Evolutionary conservation across 2,113 vertebrate species (phyloP), one percentile per base, ranked within the genome.

Genomic region (Haemorhous mexicanus): DNA sequence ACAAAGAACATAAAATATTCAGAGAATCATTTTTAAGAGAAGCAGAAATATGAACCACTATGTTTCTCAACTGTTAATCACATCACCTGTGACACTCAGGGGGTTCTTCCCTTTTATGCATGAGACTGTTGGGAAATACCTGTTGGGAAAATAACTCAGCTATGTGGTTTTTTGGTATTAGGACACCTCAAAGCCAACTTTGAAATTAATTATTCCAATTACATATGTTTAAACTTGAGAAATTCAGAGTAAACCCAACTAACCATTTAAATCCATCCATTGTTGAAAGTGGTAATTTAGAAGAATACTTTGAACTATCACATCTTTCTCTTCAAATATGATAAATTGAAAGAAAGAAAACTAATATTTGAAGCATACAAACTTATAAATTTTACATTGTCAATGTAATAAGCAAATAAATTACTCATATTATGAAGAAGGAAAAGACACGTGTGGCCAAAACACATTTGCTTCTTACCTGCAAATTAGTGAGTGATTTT

Each of bases 1-100:
- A 63, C 14, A 78, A 88, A 86, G 30, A 27, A 47, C 39, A 79
- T 63, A 89, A 95, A 90, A 64, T 86, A 95, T 91, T 95, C 58
- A 85, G 50, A 72, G 7, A 94, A 89, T 37, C 6, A 43, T 27
- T 68, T 83, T 86, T 91, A 95, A 66, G 63, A 85, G 33, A 78
- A 93, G 82, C 64, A 74, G 87, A 95, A 91, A 89, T 46, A 9
- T 26, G 63, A 80, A 37, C 32, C 47, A 68, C 90, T 83, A 16
- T 55, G 32, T 94, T 92, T 47, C 76, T 35, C 78, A 87, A 43
- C 56, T 83, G 69, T 56, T 79, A 68, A 96, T 91, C 11, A n/a
- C 68, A 78, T 64, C 61, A 67, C 43, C 87, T 92, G 23, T 94
- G 33, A 86, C 13, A 81, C 52, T 44, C 21, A 15, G 50, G 7